Percentiles rank a stretch among this genome's conserved stretches.
Conservation (phyloP, 2,113 vertebrate species). For the Columba livia region DNA sequence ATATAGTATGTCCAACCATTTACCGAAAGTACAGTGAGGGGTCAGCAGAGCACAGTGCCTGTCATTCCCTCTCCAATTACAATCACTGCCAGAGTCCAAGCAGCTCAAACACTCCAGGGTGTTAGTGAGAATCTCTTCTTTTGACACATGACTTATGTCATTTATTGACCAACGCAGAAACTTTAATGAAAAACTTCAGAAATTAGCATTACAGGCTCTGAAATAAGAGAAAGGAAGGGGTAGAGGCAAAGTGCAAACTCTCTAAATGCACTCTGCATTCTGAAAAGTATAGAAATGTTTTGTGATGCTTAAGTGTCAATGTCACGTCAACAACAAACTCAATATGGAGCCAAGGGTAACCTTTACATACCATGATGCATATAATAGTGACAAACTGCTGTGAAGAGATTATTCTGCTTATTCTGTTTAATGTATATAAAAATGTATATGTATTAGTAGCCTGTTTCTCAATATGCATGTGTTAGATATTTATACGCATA, state of each 20-base stretch:
- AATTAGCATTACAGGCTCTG: neutral
- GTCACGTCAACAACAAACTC: neutral
- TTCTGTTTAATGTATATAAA: too few species aligned
- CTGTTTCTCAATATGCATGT: neutral
- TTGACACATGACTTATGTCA: neutral
- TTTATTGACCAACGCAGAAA: neutral
- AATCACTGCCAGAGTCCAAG: neutral
- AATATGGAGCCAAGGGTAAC: neutral
- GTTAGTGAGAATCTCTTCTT: neutral
- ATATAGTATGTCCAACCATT: fast-evolving
- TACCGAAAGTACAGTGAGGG: neutral
- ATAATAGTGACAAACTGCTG: neutral
- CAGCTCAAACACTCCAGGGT: neutral
- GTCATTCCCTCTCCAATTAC: neutral
- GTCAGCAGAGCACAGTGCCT: neutral
- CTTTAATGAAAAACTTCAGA: neutral
- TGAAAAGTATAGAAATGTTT: neutral
- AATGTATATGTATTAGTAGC: neutral
- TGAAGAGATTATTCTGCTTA: neutral
- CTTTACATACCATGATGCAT: neutral
- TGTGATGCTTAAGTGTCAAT: neutral
- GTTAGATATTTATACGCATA: neutral
- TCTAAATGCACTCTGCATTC: neutral
- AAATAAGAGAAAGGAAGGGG: neutral
- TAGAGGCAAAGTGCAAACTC: neutral